Conservation (phyloP, 2,113 vertebrate genomes). For the Clarias batrachus region DNA sequence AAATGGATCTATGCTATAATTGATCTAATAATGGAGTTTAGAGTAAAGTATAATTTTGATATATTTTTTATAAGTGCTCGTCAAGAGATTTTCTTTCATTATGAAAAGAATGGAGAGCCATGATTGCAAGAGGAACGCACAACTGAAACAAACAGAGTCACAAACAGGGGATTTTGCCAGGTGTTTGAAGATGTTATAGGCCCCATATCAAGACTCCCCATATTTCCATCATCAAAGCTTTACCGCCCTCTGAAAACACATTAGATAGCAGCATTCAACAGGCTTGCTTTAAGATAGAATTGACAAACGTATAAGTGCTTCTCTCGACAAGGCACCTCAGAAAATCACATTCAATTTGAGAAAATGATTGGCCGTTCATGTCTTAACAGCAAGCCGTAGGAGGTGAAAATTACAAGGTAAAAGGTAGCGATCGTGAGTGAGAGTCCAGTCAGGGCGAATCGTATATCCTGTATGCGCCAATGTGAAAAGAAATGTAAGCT, state of each 20-base stretch:
- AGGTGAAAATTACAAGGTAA: neutral
- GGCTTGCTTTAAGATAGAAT: neutral
- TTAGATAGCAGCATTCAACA: neutral
- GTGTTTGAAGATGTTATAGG: neutral
- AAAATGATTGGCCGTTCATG: neutral
- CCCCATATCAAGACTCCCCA: neutral
- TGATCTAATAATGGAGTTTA: too few relatives aligned
- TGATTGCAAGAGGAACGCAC: constrained; percentile 10
- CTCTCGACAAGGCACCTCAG: neutral
- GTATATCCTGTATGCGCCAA: neutral
- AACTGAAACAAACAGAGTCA: neutral
- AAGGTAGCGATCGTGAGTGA: neutral
- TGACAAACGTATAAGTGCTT: neutral
- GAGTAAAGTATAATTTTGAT: neutral
- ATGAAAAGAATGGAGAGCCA: neutral
- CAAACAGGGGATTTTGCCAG: neutral
- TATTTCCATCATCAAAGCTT: constrained; percentile 1
- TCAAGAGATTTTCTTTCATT: neutral
- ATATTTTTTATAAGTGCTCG: neutral
- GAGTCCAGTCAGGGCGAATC: neutral
- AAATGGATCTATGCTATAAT: neutral
- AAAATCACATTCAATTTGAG: constrained; percentile 3
- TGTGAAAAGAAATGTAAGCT: neutral
- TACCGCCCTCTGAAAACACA: neutral
- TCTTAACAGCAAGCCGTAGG: neutral